Base-by-base conservation (phyloP, 2,888 invertebrate species). In the Agriotes lineatus region DNA sequence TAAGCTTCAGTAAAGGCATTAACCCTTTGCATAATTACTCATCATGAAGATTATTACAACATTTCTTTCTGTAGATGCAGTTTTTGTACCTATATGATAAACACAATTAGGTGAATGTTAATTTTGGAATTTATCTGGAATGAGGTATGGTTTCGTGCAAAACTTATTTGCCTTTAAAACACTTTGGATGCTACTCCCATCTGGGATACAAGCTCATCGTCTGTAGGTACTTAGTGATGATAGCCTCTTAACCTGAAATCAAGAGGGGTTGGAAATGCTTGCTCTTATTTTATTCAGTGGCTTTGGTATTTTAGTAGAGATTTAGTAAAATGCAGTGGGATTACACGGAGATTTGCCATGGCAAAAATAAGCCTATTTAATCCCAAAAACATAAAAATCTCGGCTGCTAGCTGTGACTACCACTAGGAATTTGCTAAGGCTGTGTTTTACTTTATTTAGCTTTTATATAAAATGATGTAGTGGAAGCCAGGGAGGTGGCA, bases 221-320 rank as follows among this genome's bases (percentile, higher is more conserved):
- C 22, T 48, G 48, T 20, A 48, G 48, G 22, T 48, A 48, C 48
- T 48, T 48, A 48, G 48, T 48, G 48, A 48, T 48, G 48, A 48
- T 48, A 48, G 48, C 19, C 48, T 48, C 48, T 48, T 48, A 48
- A 48, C 48, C 48, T 12, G 48, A 48, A 48, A 48, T 48, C 48
- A 22, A 20, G 48, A 48, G 48, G 19, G 22, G 19, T 20, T 48
- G 48, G 48, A 22, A 48, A 48, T 48, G 19, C 48, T 25, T 48
- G 48, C 48, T 48, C 48, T 48, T 48, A 48, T 48, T 48, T 48
- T 48, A 48, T 48, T 48, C 48, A 48, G 48, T 48, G 48, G 48
- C 48, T 48, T 48, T 48, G 48, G 48, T 48, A 48, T 48, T 48
- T 48, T 48, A 48, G 48, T 48, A 48, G 48, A 48, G 48, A 48